Conservation (phyloP, 2,888 invertebrate genomes). For the Caenorhabditis imperialis region DNA sequence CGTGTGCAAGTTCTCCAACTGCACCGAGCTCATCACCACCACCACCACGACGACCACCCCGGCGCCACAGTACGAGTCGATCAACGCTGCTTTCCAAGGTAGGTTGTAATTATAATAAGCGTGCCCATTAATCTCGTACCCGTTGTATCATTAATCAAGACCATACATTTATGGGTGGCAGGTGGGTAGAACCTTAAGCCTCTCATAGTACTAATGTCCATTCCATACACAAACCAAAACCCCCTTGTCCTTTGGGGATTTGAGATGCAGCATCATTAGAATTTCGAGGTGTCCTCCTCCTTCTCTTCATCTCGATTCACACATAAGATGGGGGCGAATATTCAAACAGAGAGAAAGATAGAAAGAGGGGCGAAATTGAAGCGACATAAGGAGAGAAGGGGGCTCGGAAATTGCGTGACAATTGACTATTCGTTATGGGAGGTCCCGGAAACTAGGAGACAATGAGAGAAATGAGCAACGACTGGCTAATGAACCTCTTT, state of each 20-base stretch:
- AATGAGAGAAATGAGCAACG: conserved; percentile 16
- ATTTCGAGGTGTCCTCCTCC: conserved; percentile 42
- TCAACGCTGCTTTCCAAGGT: conserved; percentile 50
- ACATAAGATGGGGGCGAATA: conserved; percentile 4
- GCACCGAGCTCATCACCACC: conserved; percentile 62
- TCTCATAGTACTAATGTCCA: not conserved
- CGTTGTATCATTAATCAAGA: conserved; percentile 52
- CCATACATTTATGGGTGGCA: conserved; percentile 36
- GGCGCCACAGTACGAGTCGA: conserved; percentile 33
- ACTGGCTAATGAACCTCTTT: conserved; percentile 36
- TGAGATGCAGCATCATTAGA: conserved; percentile 47
- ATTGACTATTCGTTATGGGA: conserved; percentile 49
- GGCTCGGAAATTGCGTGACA: conserved; percentile 55
- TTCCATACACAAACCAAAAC: conserved; percentile 7
- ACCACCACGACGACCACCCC: conserved; percentile 61
- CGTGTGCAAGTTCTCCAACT: conserved; percentile 52
- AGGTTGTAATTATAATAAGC: not conserved
- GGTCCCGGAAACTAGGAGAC: conserved; percentile 16
- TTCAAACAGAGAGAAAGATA: conserved; percentile 1
- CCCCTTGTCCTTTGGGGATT: conserved; percentile 42
- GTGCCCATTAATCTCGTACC: conserved; percentile 39
- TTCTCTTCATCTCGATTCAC: not conserved
- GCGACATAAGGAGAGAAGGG: conserved; percentile 29
- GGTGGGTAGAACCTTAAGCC: conserved; percentile 4
- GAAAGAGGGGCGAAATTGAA: conserved; percentile 29